phyloP scores from a whole-genome alignment of 2,797 vertebrate species.

The Oreortyx pictus region DNA sequence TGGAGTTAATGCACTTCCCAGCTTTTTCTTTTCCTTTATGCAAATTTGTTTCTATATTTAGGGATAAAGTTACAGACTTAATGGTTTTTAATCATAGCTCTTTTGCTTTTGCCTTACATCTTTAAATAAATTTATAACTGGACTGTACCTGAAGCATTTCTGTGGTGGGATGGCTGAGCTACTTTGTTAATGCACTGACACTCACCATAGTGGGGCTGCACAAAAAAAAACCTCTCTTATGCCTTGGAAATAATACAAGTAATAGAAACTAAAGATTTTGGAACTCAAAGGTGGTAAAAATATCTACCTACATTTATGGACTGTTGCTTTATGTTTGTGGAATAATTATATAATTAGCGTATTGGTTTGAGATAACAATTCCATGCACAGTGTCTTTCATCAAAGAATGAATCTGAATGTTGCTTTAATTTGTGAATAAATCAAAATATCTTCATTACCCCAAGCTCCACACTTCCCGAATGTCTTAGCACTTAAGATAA shows the following conservation, averaged over 20 bases:
- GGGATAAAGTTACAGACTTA: neutral
- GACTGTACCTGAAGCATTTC: neutral
- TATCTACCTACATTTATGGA: accelerated
- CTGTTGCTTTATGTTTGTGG: neutral
- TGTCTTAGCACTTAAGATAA: neutral
- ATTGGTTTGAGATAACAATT: neutral
- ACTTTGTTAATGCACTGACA: neutral
- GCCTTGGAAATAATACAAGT: neutral
- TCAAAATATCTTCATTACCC: neutral
- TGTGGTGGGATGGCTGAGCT: neutral
- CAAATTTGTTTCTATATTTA: neutral
- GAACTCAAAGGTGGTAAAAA: neutral
- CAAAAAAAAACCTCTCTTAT: accelerated
- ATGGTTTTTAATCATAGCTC: neutral
- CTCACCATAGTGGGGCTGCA: neutral
- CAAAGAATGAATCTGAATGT: neutral
- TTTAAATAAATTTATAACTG: neutral
- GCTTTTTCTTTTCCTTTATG: slow-evolving; percentile 19
- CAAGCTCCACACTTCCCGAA: neutral
- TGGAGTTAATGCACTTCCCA: slow-evolving; percentile 36
- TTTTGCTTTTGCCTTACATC: neutral
- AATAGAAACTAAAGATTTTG: neutral
- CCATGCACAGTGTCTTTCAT: neutral
- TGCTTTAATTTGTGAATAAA: neutral
- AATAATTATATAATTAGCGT: neutral